phyloP scores from a whole-genome alignment of 2,113 vertebrate species.

The Tamias sibiricus region DNA sequence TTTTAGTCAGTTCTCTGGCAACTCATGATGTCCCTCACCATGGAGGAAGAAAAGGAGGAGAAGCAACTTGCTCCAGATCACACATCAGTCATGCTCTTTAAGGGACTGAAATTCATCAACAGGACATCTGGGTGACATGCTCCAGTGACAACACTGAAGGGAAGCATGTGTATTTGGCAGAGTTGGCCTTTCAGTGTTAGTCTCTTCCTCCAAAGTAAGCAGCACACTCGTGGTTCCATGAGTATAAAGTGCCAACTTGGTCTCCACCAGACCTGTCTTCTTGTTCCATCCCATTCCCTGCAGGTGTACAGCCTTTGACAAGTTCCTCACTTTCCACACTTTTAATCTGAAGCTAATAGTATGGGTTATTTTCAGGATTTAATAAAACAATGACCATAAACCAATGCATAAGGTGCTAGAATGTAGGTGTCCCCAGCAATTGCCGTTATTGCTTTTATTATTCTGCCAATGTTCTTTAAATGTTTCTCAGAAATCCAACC shows the following conservation, averaged over 20 bases:
- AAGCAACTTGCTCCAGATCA: not conserved
- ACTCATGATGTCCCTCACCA: not conserved
- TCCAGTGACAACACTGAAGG: not conserved
- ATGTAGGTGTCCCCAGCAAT: no score
- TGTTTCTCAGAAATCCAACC: not conserved
- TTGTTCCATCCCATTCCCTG: not conserved
- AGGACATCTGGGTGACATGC: not conserved
- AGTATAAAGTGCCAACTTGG: not conserved
- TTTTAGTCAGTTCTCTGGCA: not conserved
- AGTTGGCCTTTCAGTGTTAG: not conserved
- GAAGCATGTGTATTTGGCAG: not conserved
- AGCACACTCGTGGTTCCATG: not conserved
- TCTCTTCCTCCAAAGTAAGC: not conserved
- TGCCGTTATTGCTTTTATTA: not conserved
- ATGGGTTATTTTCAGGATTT: not conserved
- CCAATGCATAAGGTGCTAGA: no score
- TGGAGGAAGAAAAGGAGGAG: not conserved
- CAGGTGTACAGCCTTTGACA: not conserved
- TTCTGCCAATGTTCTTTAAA: not conserved
- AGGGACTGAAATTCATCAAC: not conserved
- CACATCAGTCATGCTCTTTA: not conserved
- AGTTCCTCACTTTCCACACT: not conserved
- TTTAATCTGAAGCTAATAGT: not conserved
- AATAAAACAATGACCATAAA: not conserved
- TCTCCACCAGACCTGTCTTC: not conserved